These are phyloP conservation scores for Galago senegalensis DNA, from an alignment of 2,797 vertebrate species.

Conservation along the genomic window DNA sequence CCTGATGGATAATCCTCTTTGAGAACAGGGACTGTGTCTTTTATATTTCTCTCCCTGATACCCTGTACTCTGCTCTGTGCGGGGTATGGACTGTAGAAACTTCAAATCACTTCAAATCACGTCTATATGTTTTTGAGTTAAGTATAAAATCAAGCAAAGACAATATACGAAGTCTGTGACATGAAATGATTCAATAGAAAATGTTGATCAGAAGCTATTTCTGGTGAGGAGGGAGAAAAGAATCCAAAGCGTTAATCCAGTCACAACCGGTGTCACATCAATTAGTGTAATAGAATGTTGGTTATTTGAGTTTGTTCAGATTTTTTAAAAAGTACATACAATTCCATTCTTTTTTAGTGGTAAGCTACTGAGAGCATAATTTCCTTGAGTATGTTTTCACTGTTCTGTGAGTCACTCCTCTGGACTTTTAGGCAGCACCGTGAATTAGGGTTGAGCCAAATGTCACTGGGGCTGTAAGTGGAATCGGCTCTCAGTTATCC, in stretches of 20 bases:
- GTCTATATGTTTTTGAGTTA: constrained; percentile 25
- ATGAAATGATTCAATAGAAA: constrained; percentile 21
- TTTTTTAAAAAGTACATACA: neutral
- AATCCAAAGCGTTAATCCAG: neutral
- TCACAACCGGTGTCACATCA: constrained; percentile 1
- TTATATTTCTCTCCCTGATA: neutral
- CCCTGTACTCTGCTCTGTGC: neutral
- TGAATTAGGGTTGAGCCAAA: neutral
- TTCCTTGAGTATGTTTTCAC: neutral
- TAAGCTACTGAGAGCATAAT: neutral
- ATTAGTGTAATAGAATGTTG: constrained; percentile 4
- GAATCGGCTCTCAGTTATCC: neutral
- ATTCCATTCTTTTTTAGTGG: neutral
- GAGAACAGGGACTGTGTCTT: neutral
- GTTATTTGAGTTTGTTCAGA: constrained; percentile 37
- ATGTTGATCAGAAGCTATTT: constrained; percentile 41
- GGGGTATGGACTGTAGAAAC: constrained; percentile 3
- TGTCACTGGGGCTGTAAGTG: neutral
- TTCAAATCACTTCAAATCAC: neutral
- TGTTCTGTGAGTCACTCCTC: neutral
- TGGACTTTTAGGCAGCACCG: neutral
- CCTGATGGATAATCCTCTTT: constrained; percentile 18
- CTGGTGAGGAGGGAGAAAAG: neutral
- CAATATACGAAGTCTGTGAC: neutral
- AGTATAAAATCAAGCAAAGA: neutral